phyloP scores from a whole-genome alignment of 2,888 invertebrate genomes.

The Caenorhabditis sp. region DNA sequence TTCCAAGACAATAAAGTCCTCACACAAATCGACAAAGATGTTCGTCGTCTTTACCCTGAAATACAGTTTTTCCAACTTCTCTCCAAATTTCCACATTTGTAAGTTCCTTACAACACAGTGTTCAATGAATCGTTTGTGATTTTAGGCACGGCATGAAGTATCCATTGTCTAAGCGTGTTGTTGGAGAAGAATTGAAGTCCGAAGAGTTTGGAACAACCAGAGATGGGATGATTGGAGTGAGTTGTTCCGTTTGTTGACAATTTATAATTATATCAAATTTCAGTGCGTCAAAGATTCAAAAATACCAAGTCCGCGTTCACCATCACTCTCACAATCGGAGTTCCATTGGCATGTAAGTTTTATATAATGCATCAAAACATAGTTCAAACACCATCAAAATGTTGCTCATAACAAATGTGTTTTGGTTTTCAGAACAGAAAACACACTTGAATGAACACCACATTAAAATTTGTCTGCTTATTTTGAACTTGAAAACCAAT shows the following conservation, averaged over 20 bases:
- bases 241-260: conserved; percentile 1
- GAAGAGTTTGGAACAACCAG: conserved; percentile 39
- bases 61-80: conserved; percentile 94
- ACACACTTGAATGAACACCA: not conserved
- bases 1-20: conserved; percentile 94
- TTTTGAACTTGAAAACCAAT: no score
- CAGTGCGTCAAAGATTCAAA: conserved; percentile 32
- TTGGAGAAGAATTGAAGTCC: conserved; percentile 31
- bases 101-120: not conserved
- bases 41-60: conserved; percentile 85
- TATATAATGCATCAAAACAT: not conserved
- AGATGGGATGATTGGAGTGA: conserved; percentile 34
- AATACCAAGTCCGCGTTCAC: not conserved
- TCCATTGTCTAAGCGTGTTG: conserved; percentile 44
- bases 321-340: not conserved
- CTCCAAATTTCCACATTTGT: conserved; percentile 81
- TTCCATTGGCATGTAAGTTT: conserved; percentile 9
- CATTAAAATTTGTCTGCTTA: not conserved
- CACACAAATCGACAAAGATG: conserved; percentile 88
- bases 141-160: conserved; percentile 47
- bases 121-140: not conserved
- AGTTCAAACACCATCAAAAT: not conserved
- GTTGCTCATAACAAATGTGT: not conserved
- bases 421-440: not conserved
- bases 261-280: not conserved